Percentiles rank a stretch among this genome's conserved stretches.
phyloP scores from a whole-genome alignment of 2,888 invertebrate species.

The Ophraella communa region DNA sequence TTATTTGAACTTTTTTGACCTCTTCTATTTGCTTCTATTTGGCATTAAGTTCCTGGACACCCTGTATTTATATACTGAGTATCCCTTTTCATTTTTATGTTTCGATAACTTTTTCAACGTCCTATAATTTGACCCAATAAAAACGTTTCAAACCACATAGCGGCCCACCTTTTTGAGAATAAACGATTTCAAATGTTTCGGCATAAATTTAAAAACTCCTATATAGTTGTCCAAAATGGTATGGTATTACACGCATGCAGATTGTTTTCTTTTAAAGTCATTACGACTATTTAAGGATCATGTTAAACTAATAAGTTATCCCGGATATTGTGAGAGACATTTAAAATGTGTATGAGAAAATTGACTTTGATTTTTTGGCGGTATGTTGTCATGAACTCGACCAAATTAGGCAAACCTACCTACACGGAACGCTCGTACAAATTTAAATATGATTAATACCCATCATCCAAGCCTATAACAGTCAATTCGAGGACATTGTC shows the following conservation, averaged over 20 bases:
- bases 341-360: not conserved
- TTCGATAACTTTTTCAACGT: too few relatives aligned
- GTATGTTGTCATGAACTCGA: not conserved
- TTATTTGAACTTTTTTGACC: too few relatives aligned
- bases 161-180: not conserved
- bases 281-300: not conserved
- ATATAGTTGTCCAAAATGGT: not conserved
- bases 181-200: not conserved
- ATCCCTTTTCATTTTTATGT: too few relatives aligned
- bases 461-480: not conserved
- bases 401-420: not conserved
- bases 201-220: not conserved
- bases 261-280: not conserved
- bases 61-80: too few relatives aligned
- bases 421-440: not conserved
- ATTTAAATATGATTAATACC: conserved; percentile 10
- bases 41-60: too few relatives aligned
- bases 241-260: not conserved
- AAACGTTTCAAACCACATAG: not conserved
- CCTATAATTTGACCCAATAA: not conserved
- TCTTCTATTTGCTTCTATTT: too few relatives aligned
- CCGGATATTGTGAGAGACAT: not conserved
- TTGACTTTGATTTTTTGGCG: conserved; percentile 6
- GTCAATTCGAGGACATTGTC: not conserved
- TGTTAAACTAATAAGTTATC: not conserved